phyloP scores from a whole-genome alignment of 2,113 vertebrate genomes.

The Mobula birostris region DNA sequence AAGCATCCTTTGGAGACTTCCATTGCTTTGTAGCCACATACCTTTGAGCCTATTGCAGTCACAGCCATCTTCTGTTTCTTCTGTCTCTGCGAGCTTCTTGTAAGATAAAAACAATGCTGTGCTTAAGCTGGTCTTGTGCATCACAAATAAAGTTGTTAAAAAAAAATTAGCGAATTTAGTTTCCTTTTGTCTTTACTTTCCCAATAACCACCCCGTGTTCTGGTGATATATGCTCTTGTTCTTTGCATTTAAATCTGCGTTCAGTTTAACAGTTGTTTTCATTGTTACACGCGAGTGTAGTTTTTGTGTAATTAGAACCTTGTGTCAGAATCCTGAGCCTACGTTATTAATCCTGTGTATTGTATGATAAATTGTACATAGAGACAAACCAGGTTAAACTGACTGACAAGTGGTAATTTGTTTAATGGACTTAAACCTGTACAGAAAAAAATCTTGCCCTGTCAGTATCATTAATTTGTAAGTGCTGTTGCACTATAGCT shows the following conservation, averaged over 20 bases:
- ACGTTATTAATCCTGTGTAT: background rate
- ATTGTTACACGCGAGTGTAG: background rate
- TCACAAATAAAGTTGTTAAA: slow-evolving; percentile 56
- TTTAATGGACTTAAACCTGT: slow-evolving; percentile 38
- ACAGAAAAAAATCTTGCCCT: slow-evolving; percentile 12
- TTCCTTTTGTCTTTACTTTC: background rate
- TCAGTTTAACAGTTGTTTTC: background rate
- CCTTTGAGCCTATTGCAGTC: background rate
- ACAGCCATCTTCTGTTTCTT: background rate
- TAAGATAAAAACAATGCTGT: slow-evolving; percentile 44
- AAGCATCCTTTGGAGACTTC: background rate
- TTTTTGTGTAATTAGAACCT: background rate
- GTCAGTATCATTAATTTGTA: slow-evolving; percentile 37
- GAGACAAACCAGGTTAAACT: slow-evolving; percentile 41
- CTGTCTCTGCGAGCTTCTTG: slow-evolving; percentile 17
- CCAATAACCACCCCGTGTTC: slow-evolving; percentile 6
- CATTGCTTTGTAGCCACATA: background rate
- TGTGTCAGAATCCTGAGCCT: slow-evolving; percentile 21
- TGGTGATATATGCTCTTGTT: background rate
- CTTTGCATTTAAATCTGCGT: slow-evolving; percentile 11
- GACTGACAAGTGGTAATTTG: slow-evolving; percentile 37
- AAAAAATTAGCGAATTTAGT: slow-evolving; percentile 34
- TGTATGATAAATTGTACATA: slow-evolving; percentile 32
- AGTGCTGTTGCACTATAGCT: slow-evolving; percentile 42
- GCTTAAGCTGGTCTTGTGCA: slow-evolving; percentile 93